phyloP scores from a whole-genome alignment of 1,140 invertebrate genomes.

The Drosophila azteca region DNA sequence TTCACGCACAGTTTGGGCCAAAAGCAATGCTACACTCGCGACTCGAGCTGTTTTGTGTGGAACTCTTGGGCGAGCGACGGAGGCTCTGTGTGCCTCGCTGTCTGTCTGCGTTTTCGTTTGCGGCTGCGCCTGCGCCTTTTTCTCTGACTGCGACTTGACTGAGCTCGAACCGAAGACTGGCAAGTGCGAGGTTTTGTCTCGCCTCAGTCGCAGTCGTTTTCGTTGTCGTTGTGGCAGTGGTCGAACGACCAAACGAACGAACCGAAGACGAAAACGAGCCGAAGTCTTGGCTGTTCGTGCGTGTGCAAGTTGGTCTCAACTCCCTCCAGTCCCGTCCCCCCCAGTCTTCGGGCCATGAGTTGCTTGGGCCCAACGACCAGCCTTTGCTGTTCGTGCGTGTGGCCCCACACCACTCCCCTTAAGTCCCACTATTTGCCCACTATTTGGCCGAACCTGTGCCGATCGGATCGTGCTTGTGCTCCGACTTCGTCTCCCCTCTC shows the following conservation, averaged over 20 bases:
- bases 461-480: no score
- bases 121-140: slow-evolving; percentile 8
- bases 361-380: neutral
- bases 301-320: neutral
- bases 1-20: slow-evolving; percentile 70
- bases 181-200: slow-evolving; percentile 27
- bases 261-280: slow-evolving; percentile 6
- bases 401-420: no score
- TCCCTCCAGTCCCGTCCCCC: neutral
- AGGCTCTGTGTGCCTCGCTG: slow-evolving; percentile 2
- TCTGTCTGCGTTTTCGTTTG: slow-evolving; percentile 5
- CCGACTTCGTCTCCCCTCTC: no score
- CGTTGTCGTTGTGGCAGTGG: neutral
- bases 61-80: neutral
- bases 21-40: slow-evolving; percentile 29
- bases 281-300: slow-evolving; percentile 20
- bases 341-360: no score
- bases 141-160: slow-evolving; percentile 44
- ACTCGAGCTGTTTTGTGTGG: slow-evolving; percentile 16
- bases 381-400: no score
- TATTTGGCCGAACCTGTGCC: no score
- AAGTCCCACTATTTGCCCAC: no score
- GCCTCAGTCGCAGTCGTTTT: slow-evolving; percentile 5
- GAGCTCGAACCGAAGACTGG: slow-evolving; percentile 70
- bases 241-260: neutral